Evolutionary conservation across 2,113 vertebrate genomes (phyloP), one percentile per base, ranked within the genome.

Genomic region (Apodemus speciosus): DNA sequence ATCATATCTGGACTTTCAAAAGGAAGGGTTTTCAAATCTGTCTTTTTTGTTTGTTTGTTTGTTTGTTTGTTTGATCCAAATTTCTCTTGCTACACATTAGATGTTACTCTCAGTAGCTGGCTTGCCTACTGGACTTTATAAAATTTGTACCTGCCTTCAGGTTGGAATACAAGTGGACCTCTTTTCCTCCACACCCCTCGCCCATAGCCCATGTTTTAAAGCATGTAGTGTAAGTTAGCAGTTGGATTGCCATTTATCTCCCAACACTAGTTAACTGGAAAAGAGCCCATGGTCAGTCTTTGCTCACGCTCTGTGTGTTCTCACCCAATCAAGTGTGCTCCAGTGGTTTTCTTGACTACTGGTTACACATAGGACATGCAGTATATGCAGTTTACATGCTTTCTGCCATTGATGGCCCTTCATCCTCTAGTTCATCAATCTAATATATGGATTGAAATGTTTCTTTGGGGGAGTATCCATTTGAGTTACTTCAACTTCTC

Each of bases 281-380:
- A 60, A 20, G 15, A 81, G 77, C 9, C 51, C 5, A 11, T 15
- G 9, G 9, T 20, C 25, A 35, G 9, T 18, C 30, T 58, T 35
- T 4, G 10, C 1, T n/a, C 40, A 9, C 38, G 13, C 51, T 18
- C 35, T 56, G 2, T 6, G 23, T 40, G 9, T 90, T 51, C 58
- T 56, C 23, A 23, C 76, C 23, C 13, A 30, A 38, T 88, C 53
- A 38, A 16, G 15, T 25, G 35, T 94, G 66, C 20, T 60, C 35
- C 16, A 84, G 0, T 0, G 62, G 53, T 13, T 40, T 3, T 9
- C 5, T 21, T 16, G 40, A 32, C 23, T 30, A 16, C 30, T 27
- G 68, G 49, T 7, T 7, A 2, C 0, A 30, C 4, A 62, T 7
- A 2, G 2, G n/a, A n/a, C n/a, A n/a, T 1, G 25, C 8, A 25